Evolutionary conservation across 2,113 vertebrate genomes (phyloP).

Genomic region (Corythoichthys intestinalis): DNA sequence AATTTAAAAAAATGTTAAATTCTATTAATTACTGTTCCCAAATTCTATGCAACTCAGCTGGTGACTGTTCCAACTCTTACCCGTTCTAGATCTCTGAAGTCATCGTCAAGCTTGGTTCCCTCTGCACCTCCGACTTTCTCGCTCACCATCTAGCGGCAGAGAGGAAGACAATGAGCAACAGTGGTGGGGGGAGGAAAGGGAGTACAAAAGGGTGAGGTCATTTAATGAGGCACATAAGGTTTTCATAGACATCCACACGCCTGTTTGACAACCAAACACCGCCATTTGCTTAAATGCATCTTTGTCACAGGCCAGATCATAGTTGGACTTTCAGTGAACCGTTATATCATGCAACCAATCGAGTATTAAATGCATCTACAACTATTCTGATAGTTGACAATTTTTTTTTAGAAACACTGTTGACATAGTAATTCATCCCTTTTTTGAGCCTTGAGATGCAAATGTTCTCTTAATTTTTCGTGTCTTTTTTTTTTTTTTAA

Average conservation of each 20-base stretch:
- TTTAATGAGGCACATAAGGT: constrained; percentile 22
- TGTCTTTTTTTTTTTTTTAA: no score
- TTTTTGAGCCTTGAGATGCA: background rate
- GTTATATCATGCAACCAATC: no score
- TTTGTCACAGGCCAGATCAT: no score
- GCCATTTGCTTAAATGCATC: background rate
- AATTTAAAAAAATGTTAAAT: no score
- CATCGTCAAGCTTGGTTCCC: constrained; percentile 94
- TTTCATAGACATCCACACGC: constrained; percentile 8
- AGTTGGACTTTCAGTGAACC: no score
- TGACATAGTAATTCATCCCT: no score
- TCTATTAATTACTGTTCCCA: no score
- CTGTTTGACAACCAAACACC: background rate
- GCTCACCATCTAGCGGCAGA: constrained; percentile 82
- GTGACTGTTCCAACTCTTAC: constrained; percentile 59
- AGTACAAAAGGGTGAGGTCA: constrained; percentile 8
- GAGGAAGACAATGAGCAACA: constrained; percentile 5
- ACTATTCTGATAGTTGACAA: no score
- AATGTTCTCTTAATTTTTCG: background rate
- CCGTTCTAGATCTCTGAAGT: constrained; percentile 95
- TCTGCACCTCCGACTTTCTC: constrained; percentile 96
- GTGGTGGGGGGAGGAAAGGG: background rate
- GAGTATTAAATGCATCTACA: no score
- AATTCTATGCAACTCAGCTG: background rate
- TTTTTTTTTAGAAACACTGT: no score